Evolutionary conservation across 2,797 vertebrate species (phyloP), one percentile per base, ranked within the genome.

Genomic region (Eupleurogrammus muticus): DNA sequence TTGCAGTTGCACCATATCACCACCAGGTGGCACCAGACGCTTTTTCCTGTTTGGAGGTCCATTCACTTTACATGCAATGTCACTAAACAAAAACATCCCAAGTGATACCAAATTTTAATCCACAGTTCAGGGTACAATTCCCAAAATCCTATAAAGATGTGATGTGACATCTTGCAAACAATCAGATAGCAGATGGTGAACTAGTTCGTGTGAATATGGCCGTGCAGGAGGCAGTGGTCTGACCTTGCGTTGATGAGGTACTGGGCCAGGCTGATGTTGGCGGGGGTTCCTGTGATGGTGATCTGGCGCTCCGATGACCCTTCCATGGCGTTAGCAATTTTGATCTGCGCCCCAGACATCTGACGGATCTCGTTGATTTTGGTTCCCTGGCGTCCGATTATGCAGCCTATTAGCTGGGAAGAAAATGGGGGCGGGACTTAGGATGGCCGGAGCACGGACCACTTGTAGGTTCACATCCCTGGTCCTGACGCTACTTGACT

Each of bases 311-410:
- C 97, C 16, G 96, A 96, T 67, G 96, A 97, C 87, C 97, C 96
- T 94, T 98, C 97, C 16, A 96, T 97, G 92, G 97, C 96, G 0
- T 96, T 98, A 91, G 96, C 97, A 32, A 98, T 98, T 96, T 98
- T 98, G 94, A 98, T 98, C 93, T 98, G 97, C 23, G 97, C 97
- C 92, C 97, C 97, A 87, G 97, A 98, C 96, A 98, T 97, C 95
- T 98, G 97, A 90, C 97, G 96, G 90, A 98, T 98, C 94, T 98
- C 97, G 94, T 97, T 98, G 94, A 98, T 98, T 95, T 98, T 98
- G 94, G 96, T 98, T 89, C 97, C 97, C 92, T 98, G 97, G 89
- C 97, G 96, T 92, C 97, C 97, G 66, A 98, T 98, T 94, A 98
- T 97, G 91, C 96, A 98, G 94, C 97, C 97, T 96, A 98, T 98